Evolutionary conservation across 2,888 invertebrate genomes (phyloP), one percentile per base, ranked within the genome.

Genomic region (Drosophila mettleri): DNA sequence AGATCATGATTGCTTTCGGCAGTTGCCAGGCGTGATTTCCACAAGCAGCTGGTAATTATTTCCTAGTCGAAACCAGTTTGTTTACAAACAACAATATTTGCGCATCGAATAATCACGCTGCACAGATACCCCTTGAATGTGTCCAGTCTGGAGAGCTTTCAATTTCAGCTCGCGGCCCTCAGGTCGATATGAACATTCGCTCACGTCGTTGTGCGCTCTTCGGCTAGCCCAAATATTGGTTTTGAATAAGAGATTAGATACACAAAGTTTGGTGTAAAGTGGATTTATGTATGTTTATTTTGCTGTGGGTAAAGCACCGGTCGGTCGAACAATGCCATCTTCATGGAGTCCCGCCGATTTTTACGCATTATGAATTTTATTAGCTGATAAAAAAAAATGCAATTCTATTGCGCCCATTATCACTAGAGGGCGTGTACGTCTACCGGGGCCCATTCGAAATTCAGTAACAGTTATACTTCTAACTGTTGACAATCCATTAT

Each of bases 51-150:
- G 62, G 4, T 41, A 62, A 61, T 68, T 61, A 59, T 66, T 87
- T 87, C 61, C 85, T 84, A 58, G 39, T 73, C 51, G 55, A 53
- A 79, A 69, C 60, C 60, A 39, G 74, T 67, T 86, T 80, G 69
- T 84, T 80, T 84, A 69, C 59, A 86, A 84, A 76, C 78, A 83
- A 69, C 24, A 60, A 38, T 58, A 61, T 74, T 85, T 61, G 29
- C 75, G 58, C 53, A 46, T 51, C 14, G 36, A 31, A 58, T 46
- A 54, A 34, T 33, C 33, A 46, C 43, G 20, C 41, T 20, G 24
- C 24, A 38, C 24, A 20, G 12, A 16, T 16, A 1, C 22, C 27
- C 3, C 10, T 6, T 6, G 10, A 14, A 31, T 22, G 31, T 22
- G 43, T 18, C 18, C 24, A 16, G 29, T 22, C 31, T 12, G 14